These are phyloP conservation scores for Thalassoma bifasciatum DNA, from an alignment of 2,113 vertebrate species.

Conservation along the genomic window DNA sequence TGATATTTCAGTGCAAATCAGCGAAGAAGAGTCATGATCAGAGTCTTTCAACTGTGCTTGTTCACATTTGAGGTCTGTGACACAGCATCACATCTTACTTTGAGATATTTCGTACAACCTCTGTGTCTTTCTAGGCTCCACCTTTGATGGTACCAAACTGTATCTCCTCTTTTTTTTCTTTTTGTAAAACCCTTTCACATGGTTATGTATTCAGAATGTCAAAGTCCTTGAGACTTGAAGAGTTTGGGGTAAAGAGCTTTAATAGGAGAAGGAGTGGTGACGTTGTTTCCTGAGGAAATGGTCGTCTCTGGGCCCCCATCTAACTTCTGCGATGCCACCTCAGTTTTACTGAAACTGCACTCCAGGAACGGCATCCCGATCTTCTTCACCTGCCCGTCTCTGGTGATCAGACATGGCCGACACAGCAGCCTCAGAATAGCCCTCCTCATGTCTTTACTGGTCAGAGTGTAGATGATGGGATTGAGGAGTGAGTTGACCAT, in stretches of 20 bases:
- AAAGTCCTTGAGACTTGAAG: constrained; percentile 71
- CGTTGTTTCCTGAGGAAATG: constrained; percentile 81
- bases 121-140: constrained; percentile 18
- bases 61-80: constrained; percentile 57
- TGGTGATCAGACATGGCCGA: constrained; percentile 79
- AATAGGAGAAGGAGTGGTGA: constrained; percentile 76
- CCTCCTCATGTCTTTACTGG: constrained; percentile 89
- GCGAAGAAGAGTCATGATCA: constrained; percentile 11
- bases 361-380: constrained; percentile 84
- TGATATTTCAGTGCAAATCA: constrained; percentile 68
- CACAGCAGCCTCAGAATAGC: constrained; percentile 87
- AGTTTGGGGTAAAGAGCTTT: constrained; percentile 78
- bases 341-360: constrained; percentile 86
- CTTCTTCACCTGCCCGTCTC: constrained; percentile 76
- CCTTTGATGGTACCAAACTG: constrained; percentile 7
- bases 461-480: constrained; percentile 93
- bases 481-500: constrained; percentile 93
- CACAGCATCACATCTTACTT: constrained; percentile 10
- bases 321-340: constrained; percentile 80
- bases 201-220: constrained; percentile 20
- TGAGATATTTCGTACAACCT: background rate
- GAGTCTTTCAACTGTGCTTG: constrained; percentile 5
- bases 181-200: constrained; percentile 35
- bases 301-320: constrained; percentile 82
- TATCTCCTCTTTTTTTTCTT: constrained; percentile 39